Base-by-base conservation (phyloP, 2,113 vertebrate genomes). In the Epinephelus fuscoguttatus region DNA sequence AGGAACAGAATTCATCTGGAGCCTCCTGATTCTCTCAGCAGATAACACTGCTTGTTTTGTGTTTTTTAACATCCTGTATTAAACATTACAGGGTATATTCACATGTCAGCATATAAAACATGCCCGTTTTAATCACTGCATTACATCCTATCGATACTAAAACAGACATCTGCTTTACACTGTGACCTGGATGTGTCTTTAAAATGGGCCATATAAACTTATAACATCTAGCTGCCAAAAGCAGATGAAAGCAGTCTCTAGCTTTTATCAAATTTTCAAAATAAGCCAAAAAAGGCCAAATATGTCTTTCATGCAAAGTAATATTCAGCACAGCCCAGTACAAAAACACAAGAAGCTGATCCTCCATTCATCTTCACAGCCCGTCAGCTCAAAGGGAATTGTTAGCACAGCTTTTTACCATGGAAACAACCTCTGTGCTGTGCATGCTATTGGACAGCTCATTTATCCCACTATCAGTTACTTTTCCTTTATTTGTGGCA, bases 401-500 rank as follows among this genome's bases (percentile, higher is more conserved):
- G 75, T 72, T 75, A 42, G 64, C 76, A 72, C 0, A 5, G 33
- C 4, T 21, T 89, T 93, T 92, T 73, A 53, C 83, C 88, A 77
- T 90, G 72, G 89, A 86, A 93, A 84, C 63, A 81, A 84, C 80
- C 45, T 67, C 86, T 93, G 70, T 18, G 57, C 21, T 47, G 23
- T 19, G 70, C 45, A 0, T 71, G 64, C 71, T 64, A 66, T 42
- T 63, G 75, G 72, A 57, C 84, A 63, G 75, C 83, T 91, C 70
- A 86, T 83, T 91, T 83, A 84, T 45, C 80, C 80, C 57, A 63
- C 81, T 88, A 91, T 92, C 84, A 73, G 73, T 93, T 90, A 80
- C 89, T 89, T 88, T 89, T 91, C 30, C 53, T 84, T 95, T 88
- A 92, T 92, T 94, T 92, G 92, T 91, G 75, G 62, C 91, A 93